Evolutionary conservation across 2,113 vertebrate genomes (phyloP).

Genomic region (Tautogolabrus adspersus): DNA sequence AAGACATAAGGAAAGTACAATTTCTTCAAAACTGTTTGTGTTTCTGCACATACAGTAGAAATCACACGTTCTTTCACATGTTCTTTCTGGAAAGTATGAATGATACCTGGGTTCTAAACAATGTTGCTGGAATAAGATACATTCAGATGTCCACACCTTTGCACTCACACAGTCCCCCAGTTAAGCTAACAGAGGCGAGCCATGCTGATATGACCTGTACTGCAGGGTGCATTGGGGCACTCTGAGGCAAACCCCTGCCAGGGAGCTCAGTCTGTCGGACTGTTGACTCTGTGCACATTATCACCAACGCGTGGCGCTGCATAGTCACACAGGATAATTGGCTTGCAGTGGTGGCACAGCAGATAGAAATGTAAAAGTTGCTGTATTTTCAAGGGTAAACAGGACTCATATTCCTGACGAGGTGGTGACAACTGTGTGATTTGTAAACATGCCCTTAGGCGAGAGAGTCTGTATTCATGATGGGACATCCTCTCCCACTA

Average conservation of each 20-base stretch:
- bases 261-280: constrained; percentile 67
- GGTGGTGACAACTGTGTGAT: constrained; percentile 59
- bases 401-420: constrained; percentile 67
- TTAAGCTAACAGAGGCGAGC: constrained; percentile 31
- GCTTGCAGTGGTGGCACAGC: constrained; percentile 55
- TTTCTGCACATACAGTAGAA: neutral
- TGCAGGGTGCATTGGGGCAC: constrained; percentile 27
- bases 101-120: neutral
- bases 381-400: constrained; percentile 84
- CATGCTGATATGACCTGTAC: constrained; percentile 35
- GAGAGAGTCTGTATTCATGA: constrained; percentile 58
- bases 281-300: constrained; percentile 85
- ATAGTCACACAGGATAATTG: constrained; percentile 86
- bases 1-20: too few relatives aligned
- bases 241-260: constrained; percentile 59
- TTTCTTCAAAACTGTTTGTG: too few relatives aligned
- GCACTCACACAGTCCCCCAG: constrained; percentile 13
- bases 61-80: too few relatives aligned
- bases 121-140: neutral
- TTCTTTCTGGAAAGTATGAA: neutral
- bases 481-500: constrained; percentile 10
- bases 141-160: neutral
- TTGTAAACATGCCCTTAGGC: constrained; percentile 62
- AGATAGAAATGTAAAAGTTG: constrained; percentile 81
- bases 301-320: constrained; percentile 83